Conservation (phyloP, 1,140 invertebrate species). For the Andricus grossulariae region DNA sequence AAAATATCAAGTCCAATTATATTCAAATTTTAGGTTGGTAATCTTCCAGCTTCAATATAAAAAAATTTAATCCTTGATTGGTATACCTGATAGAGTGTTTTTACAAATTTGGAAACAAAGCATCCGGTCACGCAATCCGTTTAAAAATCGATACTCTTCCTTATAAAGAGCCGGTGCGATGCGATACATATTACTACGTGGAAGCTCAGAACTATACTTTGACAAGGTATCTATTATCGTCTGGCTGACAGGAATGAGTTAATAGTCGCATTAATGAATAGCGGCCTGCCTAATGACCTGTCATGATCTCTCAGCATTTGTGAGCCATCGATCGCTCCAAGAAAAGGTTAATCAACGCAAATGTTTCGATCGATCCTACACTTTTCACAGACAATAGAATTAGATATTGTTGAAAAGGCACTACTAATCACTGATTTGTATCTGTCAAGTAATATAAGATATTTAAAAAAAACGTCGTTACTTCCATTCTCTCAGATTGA, state of each 20-base stretch:
- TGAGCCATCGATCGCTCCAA: conserved; percentile 36
- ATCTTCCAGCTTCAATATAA: too few species aligned
- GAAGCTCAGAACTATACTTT: conserved; percentile 48
- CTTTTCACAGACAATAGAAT: conserved; percentile 34
- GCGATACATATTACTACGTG: conserved; percentile 39
- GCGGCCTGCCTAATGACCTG: conserved; percentile 58
- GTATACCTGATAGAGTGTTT: too few species aligned
- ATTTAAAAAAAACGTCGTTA: too few species aligned
- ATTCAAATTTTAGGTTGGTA: background rate
- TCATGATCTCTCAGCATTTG: conserved; percentile 54
- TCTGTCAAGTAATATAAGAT: too few species aligned
- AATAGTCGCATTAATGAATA: conserved; percentile 65
- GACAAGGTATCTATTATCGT: conserved; percentile 61
- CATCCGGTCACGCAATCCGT: conserved; percentile 8
- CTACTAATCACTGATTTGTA: background rate
- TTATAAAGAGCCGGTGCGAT: conserved; percentile 37
- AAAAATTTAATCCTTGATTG: too few species aligned
- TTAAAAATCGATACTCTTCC: conserved; percentile 36
- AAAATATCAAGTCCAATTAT: conserved; percentile 29
- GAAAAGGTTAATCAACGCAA: conserved; percentile 39
- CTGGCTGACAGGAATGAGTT: conserved; percentile 56
- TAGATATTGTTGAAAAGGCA: conserved; percentile 38
- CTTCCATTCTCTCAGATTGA: too few species aligned
- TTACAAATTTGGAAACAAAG: too few species aligned
- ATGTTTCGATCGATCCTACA: conserved; percentile 33